These are phyloP conservation scores for Biston betularia DNA, from an alignment of 2,888 invertebrate genomes.

Conservation along the genomic window DNA sequence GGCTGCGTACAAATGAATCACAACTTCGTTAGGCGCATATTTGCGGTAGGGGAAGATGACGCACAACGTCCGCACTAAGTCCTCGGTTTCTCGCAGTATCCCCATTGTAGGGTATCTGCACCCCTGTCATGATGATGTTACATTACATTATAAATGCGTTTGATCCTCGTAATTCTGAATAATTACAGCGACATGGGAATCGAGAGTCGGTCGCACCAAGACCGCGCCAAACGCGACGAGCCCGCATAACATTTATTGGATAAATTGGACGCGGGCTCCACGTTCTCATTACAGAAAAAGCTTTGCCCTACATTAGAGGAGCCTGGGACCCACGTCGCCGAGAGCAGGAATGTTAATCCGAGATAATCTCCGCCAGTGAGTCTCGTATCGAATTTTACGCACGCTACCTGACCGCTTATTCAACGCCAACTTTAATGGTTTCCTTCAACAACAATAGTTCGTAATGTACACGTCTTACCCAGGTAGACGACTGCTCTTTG, in stretches of 20 bases:
- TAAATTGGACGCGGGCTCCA: slow-evolving; percentile 71
- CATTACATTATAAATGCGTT: slow-evolving; percentile 61
- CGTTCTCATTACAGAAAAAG: slow-evolving; percentile 69
- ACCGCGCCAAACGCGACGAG: slow-evolving; percentile 58
- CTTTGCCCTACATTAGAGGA: slow-evolving; percentile 64
- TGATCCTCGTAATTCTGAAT: slow-evolving; percentile 68
- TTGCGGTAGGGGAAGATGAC: slow-evolving; percentile 40
- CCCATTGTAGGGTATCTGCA: slow-evolving; percentile 31
- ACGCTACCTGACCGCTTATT: slow-evolving; percentile 80
- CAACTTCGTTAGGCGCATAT: slow-evolving; percentile 32
- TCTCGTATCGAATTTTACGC: slow-evolving; percentile 79
- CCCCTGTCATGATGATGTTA: slow-evolving; percentile 51
- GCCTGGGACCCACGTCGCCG: slow-evolving; percentile 60
- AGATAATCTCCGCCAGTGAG: slow-evolving; percentile 75
- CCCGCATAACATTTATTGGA: slow-evolving; percentile 83
- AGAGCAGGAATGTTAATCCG: slow-evolving; percentile 80
- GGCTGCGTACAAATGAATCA: slow-evolving; percentile 44
- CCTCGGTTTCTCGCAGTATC: slow-evolving; percentile 21
- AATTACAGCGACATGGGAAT: slow-evolving; percentile 71
- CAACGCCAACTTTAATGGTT: slow-evolving; percentile 74
- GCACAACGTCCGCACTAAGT: slow-evolving; percentile 33
- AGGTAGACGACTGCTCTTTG: slow-evolving; percentile 71
- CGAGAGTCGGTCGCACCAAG: slow-evolving; percentile 56
- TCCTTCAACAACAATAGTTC: slow-evolving; percentile 72
- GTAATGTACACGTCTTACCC: slow-evolving; percentile 61